Percentiles rank a stretch among this genome's conserved stretches.
Conservation (phyloP, 2,888 invertebrate genomes). For the Bugulina stolonifera region DNA sequence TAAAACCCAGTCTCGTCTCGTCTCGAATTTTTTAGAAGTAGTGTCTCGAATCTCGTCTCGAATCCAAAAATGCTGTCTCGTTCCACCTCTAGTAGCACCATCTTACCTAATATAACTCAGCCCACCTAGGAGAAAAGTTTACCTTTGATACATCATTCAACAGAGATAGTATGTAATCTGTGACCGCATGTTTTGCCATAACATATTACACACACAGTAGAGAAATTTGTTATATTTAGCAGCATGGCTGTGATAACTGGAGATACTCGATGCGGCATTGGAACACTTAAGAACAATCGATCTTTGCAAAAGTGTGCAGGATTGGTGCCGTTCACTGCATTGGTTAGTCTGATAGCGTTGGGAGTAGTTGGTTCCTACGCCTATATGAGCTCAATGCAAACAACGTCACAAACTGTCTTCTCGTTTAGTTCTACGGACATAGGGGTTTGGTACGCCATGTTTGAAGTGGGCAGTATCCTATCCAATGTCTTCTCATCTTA, state of each 20-base stretch:
- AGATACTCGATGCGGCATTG: neutral
- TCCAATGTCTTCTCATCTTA: slow-evolving; percentile 12
- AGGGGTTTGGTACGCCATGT: slow-evolving; percentile 18
- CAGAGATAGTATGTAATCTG: too few relatives aligned
- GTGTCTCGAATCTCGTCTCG: too few relatives aligned
- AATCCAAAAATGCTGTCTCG: too few relatives aligned
- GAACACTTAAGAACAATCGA: neutral
- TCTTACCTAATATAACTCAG: too few relatives aligned
- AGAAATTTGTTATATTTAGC: too few relatives aligned
- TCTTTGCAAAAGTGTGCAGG: slow-evolving; percentile 6
- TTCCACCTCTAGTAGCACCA: too few relatives aligned
- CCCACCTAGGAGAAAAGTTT: too few relatives aligned
- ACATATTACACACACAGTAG: too few relatives aligned
- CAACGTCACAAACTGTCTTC: slow-evolving; percentile 11
- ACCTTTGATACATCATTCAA: too few relatives aligned
- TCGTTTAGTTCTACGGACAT: slow-evolving; percentile 2
- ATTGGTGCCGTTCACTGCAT: neutral
- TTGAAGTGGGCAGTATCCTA: slow-evolving; percentile 17
- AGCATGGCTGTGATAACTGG: neutral
- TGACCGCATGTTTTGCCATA: too few relatives aligned
- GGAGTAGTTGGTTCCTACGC: neutral
- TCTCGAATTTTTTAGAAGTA: too few relatives aligned
- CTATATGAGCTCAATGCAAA: slow-evolving; percentile 15
- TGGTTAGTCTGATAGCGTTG: neutral
- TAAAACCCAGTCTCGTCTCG: too few relatives aligned